Base-by-base conservation (phyloP, 2,888 invertebrate species). In the Leucophenga montana region DNA sequence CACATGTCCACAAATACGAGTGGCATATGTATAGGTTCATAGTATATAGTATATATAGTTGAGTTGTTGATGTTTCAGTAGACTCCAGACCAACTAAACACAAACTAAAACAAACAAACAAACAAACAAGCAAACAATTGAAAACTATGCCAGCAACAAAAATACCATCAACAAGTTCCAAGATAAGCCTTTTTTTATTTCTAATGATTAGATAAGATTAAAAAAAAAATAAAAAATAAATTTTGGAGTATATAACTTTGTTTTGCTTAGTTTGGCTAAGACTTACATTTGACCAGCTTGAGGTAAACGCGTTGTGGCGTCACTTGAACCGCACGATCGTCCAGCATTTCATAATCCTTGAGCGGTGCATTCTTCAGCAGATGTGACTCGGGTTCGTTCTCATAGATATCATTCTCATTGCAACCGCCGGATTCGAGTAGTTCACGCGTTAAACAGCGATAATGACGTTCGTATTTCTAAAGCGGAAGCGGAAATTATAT, bases 301-400 rank as follows among this genome's bases (percentile, higher is more conserved):
- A 94, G 81, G 46, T 89, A 89, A 22, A 92, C 88, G 74, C 86
- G 90, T 86, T 94, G 94, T 1, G 93, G 94, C 76, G 90, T 91
- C 62, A 94, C 91, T 85, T 94, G 94, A 61, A 93, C 90, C 5
- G 85, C 85, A 22, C 78, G 81, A 66, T 79, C 79, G 68, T 75
- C 76, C 2, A 66, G 90, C 16, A 89, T 74, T 69, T 83, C 79
- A 61, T 85, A 88, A 72, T 89, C 89, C 73, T 82, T 84, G 8
- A 86, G 71, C 3, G 81, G 78, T 0, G 70, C 74, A 64, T 87
- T 74, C 57, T 75, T 74, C 2, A 85, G 68, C 6, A 82, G 62
- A n/a, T 80, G 73, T 27, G 75, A 67, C 48, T 79, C 67, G 20
- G 85, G 84, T 44, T 84, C 77, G 72, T 88, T 88, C 59, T 76